Percentiles rank a stretch among this genome's conserved stretches.
Evolutionary conservation across 2,797 vertebrate genomes (phyloP).

Genomic region (Gallirallus australis): DNA sequence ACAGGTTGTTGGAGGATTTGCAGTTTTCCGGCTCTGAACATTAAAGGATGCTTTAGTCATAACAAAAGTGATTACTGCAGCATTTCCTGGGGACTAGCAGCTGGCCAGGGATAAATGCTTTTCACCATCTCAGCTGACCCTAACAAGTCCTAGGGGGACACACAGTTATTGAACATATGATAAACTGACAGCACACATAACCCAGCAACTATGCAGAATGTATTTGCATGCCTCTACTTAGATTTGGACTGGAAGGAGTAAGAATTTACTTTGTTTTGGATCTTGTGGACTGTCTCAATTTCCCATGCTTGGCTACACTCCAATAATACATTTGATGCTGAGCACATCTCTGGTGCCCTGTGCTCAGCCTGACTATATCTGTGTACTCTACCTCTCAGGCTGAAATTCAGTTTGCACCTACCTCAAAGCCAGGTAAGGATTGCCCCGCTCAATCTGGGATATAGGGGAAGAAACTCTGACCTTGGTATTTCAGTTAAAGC

Average conservation of each 20-base stretch:
- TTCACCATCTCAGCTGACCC: not conserved
- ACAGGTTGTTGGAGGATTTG: not conserved
- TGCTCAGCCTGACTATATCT: not conserved
- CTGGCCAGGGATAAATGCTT: not conserved
- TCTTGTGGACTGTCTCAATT: not conserved
- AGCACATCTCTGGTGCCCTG: not conserved
- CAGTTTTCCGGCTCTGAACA: not conserved
- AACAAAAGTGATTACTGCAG: not conserved
- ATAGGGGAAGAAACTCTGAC: not conserved
- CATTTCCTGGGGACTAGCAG: not conserved
- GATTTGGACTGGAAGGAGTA: not conserved
- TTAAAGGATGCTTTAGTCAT: not conserved
- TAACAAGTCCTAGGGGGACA: not conserved
- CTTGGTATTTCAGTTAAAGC: not conserved
- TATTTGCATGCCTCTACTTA: not conserved
- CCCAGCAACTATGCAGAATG: rapidly evolving
- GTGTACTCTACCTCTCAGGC: rapidly evolving
- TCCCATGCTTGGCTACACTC: not conserved
- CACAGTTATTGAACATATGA: not conserved
- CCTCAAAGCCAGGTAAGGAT: not conserved
- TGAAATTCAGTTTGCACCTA: not conserved
- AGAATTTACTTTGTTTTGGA: not conserved
- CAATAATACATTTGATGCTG: not conserved
- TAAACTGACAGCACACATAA: not conserved
- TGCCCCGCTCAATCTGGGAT: not conserved